These are phyloP conservation scores for Calycopis cecrops DNA, from an alignment of 1,140 invertebrate species.

Conservation along the genomic window DNA sequence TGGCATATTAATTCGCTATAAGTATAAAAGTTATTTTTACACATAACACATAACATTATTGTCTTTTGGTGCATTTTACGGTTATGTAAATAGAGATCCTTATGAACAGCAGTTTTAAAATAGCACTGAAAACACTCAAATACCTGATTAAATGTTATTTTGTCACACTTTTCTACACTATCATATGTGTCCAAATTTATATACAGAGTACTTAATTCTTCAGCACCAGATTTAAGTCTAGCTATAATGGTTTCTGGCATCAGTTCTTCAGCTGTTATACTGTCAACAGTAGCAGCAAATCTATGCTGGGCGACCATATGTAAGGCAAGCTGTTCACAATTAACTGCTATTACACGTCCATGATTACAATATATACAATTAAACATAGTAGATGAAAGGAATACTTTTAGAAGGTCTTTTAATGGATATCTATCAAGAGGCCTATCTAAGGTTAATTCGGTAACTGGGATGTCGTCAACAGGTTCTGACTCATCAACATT, in stretches of 20 bases:
- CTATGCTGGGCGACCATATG: constrained; percentile 87
- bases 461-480: constrained; percentile 68
- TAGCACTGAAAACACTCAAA: constrained; percentile 91
- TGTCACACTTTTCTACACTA: constrained; percentile 69
- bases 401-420: constrained; percentile 82
- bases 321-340: constrained; percentile 84
- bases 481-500: constrained; percentile 46
- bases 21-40: constrained; percentile 88
- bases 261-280: constrained; percentile 82
- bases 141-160: constrained; percentile 74
- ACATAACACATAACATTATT: constrained; percentile 88
- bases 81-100: constrained; percentile 89
- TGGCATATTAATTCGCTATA: constrained; percentile 90
- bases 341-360: constrained; percentile 86
- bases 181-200: constrained; percentile 85
- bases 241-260: constrained; percentile 82
- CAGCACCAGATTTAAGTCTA: constrained; percentile 79
- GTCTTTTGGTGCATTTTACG: constrained; percentile 89
- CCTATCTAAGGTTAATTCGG: constrained; percentile 84
- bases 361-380: constrained; percentile 90
- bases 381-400: constrained; percentile 80
- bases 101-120: constrained; percentile 83
- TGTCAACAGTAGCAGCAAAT: constrained; percentile 82
- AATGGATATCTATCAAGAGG: constrained; percentile 83
- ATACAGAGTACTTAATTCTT: constrained; percentile 77